Conservation (phyloP, 2,797 vertebrate genomes). For the Acipenser transmontanus region DNA sequence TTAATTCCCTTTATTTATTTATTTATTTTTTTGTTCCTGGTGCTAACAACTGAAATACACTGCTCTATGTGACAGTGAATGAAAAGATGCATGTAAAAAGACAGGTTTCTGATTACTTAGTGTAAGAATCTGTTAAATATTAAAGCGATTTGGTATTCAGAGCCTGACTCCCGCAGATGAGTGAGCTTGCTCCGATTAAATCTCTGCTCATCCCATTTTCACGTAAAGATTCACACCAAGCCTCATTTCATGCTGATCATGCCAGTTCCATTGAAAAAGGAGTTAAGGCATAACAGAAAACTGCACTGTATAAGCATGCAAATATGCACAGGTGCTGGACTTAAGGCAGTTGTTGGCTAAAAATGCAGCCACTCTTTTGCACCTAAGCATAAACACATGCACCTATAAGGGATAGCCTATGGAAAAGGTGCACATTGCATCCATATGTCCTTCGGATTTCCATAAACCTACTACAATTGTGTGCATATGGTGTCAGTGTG, state of each 20-base stretch:
- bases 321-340: no score
- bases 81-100: conserved; percentile 23
- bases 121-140: conserved; percentile 55
- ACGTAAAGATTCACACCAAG: conserved; percentile 54
- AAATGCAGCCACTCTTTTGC: no score
- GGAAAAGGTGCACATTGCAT: no score
- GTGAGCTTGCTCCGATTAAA: conserved; percentile 53
- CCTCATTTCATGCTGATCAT: conserved; percentile 66
- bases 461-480: no score
- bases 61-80: neutral
- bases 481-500: no score
- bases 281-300: conserved; percentile 35
- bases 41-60: no score
- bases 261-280: conserved; percentile 53
- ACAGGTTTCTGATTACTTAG: conserved; percentile 24
- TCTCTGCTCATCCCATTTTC: conserved; percentile 63
- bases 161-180: conserved; percentile 42
- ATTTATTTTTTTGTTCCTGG: no score
- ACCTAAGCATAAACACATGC: no score
- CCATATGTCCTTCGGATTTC: no score
- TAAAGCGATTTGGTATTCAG: conserved; percentile 57
- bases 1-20: conserved; percentile 28
- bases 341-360: no score
- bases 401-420: no score
- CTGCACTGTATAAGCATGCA: no score